Conservation (phyloP, 2,797 vertebrate genomes). For the Simalia tracyae region DNA sequence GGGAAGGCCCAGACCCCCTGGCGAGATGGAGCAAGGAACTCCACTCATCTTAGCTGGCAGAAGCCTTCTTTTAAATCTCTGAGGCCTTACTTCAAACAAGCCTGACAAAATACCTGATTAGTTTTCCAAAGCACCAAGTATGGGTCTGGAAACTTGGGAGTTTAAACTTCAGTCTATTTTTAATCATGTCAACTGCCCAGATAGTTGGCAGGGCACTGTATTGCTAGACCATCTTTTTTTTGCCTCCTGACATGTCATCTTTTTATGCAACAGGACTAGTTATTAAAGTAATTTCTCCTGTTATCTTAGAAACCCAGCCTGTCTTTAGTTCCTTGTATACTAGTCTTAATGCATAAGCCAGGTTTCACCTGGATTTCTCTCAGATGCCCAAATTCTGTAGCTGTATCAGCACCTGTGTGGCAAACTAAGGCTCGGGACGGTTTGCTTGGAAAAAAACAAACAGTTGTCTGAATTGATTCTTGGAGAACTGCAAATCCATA, state of each 20-base stretch:
- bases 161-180: constrained; percentile 23
- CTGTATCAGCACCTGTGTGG: background rate
- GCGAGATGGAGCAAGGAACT: constrained; percentile 38
- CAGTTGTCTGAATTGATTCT: background rate
- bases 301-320: background rate
- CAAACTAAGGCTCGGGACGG: background rate
- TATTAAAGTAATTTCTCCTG: background rate
- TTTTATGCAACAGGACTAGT: background rate
- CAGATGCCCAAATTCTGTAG: no score
- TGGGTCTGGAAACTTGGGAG: background rate
- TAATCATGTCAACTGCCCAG: background rate
- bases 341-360: background rate
- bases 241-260: constrained; percentile 19
- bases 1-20: constrained; percentile 36
- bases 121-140: constrained; percentile 29
- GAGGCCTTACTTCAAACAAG: constrained; percentile 28
- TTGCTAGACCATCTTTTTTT: constrained; percentile 1
- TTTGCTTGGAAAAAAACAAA: background rate
- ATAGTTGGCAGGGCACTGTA: background rate
- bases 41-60: constrained; percentile 27
- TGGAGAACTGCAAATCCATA: background rate
- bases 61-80: constrained; percentile 38
- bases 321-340: background rate
- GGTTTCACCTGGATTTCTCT: background rate
- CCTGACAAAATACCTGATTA: constrained; percentile 35